Percentiles rank a stretch among this genome's conserved stretches.
These are phyloP conservation scores for Ormyrus nitidulus DNA, from an alignment of 2,888 invertebrate genomes.

Conservation along the genomic window DNA sequence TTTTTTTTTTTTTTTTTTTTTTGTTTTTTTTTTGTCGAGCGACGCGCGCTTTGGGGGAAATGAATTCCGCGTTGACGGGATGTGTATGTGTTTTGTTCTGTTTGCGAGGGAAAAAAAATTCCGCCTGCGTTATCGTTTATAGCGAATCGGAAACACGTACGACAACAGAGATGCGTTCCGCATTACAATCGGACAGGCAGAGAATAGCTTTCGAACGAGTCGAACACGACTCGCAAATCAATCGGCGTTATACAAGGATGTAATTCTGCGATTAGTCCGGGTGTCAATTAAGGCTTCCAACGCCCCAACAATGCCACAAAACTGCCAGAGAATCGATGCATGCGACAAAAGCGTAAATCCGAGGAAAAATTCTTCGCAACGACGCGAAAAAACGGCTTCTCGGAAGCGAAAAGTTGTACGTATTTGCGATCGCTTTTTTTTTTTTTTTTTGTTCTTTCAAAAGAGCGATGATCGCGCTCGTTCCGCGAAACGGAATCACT, in stretches of 20 bases:
- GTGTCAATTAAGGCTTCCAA: not conserved
- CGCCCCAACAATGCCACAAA: constrained; percentile 19
- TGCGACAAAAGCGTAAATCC: constrained; percentile 24
- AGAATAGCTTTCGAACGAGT: not conserved
- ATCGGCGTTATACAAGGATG: not conserved
- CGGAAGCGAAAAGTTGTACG: too few relatives aligned
- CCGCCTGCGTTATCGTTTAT: constrained; percentile 13
- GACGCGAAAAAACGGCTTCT: too few relatives aligned
- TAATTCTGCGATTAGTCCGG: constrained; percentile 14
- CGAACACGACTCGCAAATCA: constrained; percentile 19
- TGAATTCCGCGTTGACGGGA: not conserved
- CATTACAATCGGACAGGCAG: constrained; percentile 45
- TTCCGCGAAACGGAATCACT: too few relatives aligned
- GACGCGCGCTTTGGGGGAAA: not conserved
- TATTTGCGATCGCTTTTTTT: too few relatives aligned
- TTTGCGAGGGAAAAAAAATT: constrained; percentile 17
- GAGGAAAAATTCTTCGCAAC: not conserved
- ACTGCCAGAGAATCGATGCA: constrained; percentile 7
- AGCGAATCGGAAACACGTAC: constrained; percentile 36
- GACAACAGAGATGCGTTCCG: constrained; percentile 28
- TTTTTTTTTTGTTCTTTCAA: too few relatives aligned
- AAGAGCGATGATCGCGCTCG: too few relatives aligned
- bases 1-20: not conserved
- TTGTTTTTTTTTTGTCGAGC: not conserved
- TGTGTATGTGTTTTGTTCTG: not conserved